Evolutionary conservation across 2,113 vertebrate genomes (phyloP), one percentile per base, ranked within the genome.

Genomic region (Brevimyrus niger): DNA sequence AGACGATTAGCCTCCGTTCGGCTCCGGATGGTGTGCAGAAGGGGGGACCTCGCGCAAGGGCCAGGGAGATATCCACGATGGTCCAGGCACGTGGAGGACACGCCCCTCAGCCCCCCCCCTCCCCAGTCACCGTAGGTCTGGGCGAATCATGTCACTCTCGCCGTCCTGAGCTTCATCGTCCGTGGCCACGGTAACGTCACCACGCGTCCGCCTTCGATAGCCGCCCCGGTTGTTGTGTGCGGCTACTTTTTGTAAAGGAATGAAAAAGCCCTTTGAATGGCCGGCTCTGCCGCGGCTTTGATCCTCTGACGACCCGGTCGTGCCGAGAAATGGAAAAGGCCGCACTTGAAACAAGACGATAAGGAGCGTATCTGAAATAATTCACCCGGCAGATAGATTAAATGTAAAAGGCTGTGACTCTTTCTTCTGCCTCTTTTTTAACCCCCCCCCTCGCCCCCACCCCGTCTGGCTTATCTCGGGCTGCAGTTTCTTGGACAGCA

Each of bases 231-330:
- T 87, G 86, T 87, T 19, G 58, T 88, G 91, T 90, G 91, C 92
- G n/a, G 31, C 53, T 61, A 92, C 91, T 89, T 89, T 91, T 92
- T 93, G 91, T 92, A 91, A 92, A 91, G 89, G 93, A 92, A 92
- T 92, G 92, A 93, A 94, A 94, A 92, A 90, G 51, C n/a, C 3
- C 88, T 27, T 87, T 46, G 92, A 87, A 92, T 91, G 65, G 90
- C 19, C 86, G 48, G 91, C 91, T 91, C 91, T 88, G 76, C 86
- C 55, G 69, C 80, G 31, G 76, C 92, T 93, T 93, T 93, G 91
- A 95, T 93, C 92, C 91, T 92, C 90, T 92, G 88, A 93, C 69
- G 88, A 92, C 91, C 92, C 88, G 93, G 92, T 91, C 93, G 92
- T 88, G 86, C 91, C 44, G 87, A 88, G 89, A 90, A 91, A 91